phyloP scores from a whole-genome alignment of 2,113 vertebrate genomes.

The Steatornis caripensis region DNA sequence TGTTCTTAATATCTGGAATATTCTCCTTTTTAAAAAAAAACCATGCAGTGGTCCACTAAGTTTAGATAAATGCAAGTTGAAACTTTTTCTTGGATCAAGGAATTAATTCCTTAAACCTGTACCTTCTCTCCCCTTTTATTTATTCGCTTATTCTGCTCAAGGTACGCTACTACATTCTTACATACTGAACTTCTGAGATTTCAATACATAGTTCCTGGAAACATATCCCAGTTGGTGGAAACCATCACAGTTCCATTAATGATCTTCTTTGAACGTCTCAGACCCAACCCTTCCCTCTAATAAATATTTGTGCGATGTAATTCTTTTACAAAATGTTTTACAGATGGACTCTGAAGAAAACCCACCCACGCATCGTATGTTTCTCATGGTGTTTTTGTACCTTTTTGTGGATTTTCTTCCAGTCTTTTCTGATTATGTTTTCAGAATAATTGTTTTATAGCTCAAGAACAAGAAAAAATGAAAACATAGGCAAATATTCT shows the following conservation, averaged over 20 bases:
- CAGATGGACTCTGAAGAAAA: conserved; percentile 63
- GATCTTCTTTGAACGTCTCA: not conserved
- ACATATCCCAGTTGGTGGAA: not conserved
- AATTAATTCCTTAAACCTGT: not conserved
- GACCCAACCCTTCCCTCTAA: not conserved
- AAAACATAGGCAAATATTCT: not conserved
- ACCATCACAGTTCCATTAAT: not conserved
- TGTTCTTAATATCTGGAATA: not conserved
- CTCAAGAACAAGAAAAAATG: not conserved
- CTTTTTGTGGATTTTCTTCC: conserved; percentile 22
- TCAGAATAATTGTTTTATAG: not conserved
- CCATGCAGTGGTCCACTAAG: not conserved
- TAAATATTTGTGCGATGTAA: conserved; percentile 8
- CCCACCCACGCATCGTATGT: conserved; percentile 64
- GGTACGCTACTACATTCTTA: not conserved
- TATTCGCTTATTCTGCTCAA: not conserved
- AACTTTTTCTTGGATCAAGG: not conserved
- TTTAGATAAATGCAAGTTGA: not conserved
- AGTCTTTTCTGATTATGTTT: not conserved
- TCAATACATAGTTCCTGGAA: not conserved
- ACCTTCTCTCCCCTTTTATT: not conserved
- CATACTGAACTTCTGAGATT: not conserved
- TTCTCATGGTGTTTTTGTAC: not conserved
- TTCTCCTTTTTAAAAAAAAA: not conserved
- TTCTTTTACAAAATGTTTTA: not conserved